These are phyloP conservation scores for Archilochus colubris DNA, from an alignment of 2,113 vertebrate species.

Conservation along the genomic window DNA sequence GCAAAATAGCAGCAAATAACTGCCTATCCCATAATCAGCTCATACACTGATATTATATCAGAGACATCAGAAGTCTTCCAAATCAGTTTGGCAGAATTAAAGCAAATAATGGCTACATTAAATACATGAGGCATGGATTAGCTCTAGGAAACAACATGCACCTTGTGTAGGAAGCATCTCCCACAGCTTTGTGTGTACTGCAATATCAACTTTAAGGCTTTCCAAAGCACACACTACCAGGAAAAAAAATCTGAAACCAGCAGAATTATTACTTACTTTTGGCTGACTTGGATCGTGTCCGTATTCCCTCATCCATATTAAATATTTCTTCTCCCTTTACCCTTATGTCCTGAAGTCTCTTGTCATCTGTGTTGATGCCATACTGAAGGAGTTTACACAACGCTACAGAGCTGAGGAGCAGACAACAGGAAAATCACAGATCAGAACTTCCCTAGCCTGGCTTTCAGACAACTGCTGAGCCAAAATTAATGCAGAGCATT, in stretches of 20 bases:
- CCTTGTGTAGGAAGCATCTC: not conserved
- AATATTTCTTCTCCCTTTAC: conserved; percentile 97
- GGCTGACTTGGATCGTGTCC: conserved; percentile 92
- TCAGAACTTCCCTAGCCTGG: not conserved
- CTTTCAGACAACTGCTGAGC: not conserved
- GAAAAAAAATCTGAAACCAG: not conserved
- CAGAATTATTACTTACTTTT: conserved; percentile 82
- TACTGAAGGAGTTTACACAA: conserved; percentile 96
- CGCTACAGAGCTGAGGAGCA: conserved; percentile 86
- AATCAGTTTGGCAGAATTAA: not conserved
- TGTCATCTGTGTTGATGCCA: conserved; percentile 93
- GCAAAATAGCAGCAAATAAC: not conserved
- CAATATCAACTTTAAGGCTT: not conserved
- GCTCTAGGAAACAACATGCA: not conserved
- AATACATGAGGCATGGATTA: not conserved
- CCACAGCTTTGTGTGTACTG: not conserved
- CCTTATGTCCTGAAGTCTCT: conserved; percentile 92
- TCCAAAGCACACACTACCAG: not conserved
- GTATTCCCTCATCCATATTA: conserved; percentile 89
- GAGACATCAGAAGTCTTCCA: not conserved
- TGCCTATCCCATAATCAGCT: not conserved
- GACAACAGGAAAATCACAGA: not conserved
- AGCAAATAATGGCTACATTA: not conserved
- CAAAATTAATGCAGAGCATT: not conserved
- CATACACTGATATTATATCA: not conserved